Evolutionary conservation across 2,888 invertebrate species (phyloP).

Genomic region (Dusona sp.): DNA sequence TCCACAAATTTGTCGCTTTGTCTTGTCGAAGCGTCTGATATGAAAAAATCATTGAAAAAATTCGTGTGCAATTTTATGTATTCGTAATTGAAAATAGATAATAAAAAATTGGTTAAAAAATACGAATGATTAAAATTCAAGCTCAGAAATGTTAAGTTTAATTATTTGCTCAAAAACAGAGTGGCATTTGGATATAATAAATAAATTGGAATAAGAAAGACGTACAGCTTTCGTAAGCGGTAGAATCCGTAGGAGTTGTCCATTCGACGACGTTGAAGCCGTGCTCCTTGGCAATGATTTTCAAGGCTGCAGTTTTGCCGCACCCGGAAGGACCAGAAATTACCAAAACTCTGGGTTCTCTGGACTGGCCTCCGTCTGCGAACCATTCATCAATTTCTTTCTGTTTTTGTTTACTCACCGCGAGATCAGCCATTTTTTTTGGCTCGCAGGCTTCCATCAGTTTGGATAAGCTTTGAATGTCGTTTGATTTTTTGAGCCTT

Average conservation of each 20-base stretch:
- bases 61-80: too few species aligned
- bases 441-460: conserved; percentile 79
- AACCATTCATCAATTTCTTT: conserved; percentile 81
- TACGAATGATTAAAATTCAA: too few species aligned
- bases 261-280: conserved; percentile 90
- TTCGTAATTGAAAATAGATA: too few species aligned
- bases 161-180: background rate
- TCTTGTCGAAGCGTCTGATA: conserved; percentile 79
- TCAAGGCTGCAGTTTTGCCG: conserved; percentile 92
- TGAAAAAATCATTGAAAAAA: background rate
- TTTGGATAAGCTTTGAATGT: conserved; percentile 72
- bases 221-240: conserved; percentile 86
- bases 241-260: conserved; percentile 92
- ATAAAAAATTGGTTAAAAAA: too few species aligned
- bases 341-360: conserved; percentile 85
- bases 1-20: conserved; percentile 91
- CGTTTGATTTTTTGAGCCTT: conserved; percentile 61
- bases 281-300: conserved; percentile 88
- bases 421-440: conserved; percentile 76
- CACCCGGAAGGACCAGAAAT: conserved; percentile 94
- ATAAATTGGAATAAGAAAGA: background rate
- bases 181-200: background rate
- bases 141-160: background rate
- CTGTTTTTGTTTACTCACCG: conserved; percentile 80
- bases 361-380: conserved; percentile 67